Base-by-base conservation (phyloP, 2,113 vertebrate genomes). In the Camelus bactrianus region DNA sequence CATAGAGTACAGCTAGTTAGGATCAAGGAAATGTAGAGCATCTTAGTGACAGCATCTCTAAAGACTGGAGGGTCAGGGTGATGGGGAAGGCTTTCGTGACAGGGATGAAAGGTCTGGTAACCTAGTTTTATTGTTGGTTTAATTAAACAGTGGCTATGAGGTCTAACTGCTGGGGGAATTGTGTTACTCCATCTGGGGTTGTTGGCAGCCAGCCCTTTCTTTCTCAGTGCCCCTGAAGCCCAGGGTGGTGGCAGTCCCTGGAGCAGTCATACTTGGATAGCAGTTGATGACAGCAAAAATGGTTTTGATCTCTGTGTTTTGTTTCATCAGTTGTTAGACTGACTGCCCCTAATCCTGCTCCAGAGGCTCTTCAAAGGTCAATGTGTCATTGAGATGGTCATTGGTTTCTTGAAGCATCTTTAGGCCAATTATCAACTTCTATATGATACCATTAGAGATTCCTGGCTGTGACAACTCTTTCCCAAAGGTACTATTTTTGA, bases 331-430 rank as follows among this genome's bases (percentile, higher is more conserved):
- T 98, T 99, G 99, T 46, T 99, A 99, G 99, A 99, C 99, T 97
- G 99, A 99, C 97, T 99, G 98, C 99, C 87, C 98, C 98, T 5
- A 99, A 99, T 85, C 98, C 99, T 96, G 92, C 98, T 62, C 97
- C 98, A 77, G 99, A 99, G 98, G 98, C 98, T 97, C 98, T 99
- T 95, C 98, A 99, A 98, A 99, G 99, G 92, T 99, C 99, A 38
- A 98, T 99, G 97, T 99, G 99, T 97, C 99, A 99, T 86, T 98
- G 99, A 97, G 99, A 99, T 38, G 99, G 99, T 94, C 99, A 98
- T 97, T 99, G 99, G 99, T 99, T 99, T 97, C 98, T 90, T 99
- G 98, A 99, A 99, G 98, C 98, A 99, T 93, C 99, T 99, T 97
- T 99, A 99, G 98, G 99, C 99, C 16, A 92, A 32, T 80, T 60